Percentiles rank a stretch among this genome's conserved stretches.
phyloP scores from a whole-genome alignment of 1,140 invertebrate genomes.

The Papilio machaon region DNA sequence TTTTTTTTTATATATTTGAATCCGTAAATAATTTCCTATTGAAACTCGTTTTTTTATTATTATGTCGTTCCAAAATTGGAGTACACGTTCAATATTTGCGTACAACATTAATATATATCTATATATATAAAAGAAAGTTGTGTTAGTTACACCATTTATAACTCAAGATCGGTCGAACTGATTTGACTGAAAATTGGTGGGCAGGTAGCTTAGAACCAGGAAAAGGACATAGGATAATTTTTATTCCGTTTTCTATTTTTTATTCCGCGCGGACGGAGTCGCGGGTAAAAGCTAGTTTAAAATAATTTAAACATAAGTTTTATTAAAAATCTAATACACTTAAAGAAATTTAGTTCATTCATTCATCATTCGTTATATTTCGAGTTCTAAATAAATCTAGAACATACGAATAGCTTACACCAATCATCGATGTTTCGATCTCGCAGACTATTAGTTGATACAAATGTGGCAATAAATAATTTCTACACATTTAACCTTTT shows the following conservation, averaged over 20 bases:
- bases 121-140: no score
- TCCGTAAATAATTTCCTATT: not conserved
- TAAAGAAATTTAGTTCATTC: not conserved
- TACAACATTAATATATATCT: not conserved
- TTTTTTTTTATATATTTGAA: no score
- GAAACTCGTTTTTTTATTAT: not conserved
- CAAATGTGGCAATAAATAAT: slow-evolving; percentile 31
- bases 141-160: no score
- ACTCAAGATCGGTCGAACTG: no score
- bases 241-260: no score
- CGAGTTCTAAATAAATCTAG: not conserved
- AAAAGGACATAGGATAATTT: no score
- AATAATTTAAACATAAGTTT: not conserved
- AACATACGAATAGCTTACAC: not conserved
- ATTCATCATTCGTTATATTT: not conserved
- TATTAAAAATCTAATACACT: not conserved
- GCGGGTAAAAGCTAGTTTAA: no score
- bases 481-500: slow-evolving; percentile 37
- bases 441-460: slow-evolving; percentile 19
- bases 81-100: not conserved
- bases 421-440: not conserved
- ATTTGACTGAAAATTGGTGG: no score
- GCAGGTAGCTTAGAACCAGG: no score
- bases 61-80: not conserved
- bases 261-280: no score